A percentile compares a stretch with the other conserved stretches of the same genome.
phyloP scores from a whole-genome alignment of 2,797 vertebrate genomes.

The Hypotaenidia okinawae region DNA sequence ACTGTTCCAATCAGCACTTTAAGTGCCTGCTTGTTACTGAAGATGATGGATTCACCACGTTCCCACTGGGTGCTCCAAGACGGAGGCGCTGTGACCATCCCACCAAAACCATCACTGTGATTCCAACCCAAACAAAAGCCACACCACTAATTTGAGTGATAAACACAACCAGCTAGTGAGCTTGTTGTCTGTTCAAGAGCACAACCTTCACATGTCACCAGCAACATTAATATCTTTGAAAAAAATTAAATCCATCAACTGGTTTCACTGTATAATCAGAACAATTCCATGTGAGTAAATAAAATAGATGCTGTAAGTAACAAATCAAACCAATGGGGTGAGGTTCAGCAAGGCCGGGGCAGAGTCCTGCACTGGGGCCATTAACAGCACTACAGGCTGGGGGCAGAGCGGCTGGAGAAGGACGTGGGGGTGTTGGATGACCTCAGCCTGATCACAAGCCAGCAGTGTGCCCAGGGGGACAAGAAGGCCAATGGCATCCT shows the following conservation, averaged over 20 bases:
- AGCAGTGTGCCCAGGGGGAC: too few species aligned
- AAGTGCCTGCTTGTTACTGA: rapidly evolving
- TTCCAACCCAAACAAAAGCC: neutral
- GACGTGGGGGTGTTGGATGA: too few species aligned
- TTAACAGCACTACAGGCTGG: too few species aligned
- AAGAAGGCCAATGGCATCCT: too few species aligned
- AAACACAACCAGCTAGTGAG: neutral
- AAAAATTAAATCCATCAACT: neutral
- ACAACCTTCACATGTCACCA: neutral
- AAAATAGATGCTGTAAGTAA: neutral
- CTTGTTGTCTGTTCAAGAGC: neutral
- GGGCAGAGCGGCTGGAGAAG: too few species aligned
- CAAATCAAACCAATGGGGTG: neutral
- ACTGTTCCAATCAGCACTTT: neutral
- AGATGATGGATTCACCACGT: neutral
- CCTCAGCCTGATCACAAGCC: too few species aligned
- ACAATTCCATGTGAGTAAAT: neutral
- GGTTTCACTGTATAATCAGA: neutral
- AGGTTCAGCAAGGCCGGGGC: too few species aligned
- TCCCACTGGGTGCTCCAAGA: neutral
- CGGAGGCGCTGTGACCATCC: neutral
- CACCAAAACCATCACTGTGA: neutral
- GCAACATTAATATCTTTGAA: neutral
- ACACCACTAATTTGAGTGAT: neutral
- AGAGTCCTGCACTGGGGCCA: too few species aligned